Base-by-base conservation (phyloP, 2,113 vertebrate species). In the Danio rerio region DNA sequence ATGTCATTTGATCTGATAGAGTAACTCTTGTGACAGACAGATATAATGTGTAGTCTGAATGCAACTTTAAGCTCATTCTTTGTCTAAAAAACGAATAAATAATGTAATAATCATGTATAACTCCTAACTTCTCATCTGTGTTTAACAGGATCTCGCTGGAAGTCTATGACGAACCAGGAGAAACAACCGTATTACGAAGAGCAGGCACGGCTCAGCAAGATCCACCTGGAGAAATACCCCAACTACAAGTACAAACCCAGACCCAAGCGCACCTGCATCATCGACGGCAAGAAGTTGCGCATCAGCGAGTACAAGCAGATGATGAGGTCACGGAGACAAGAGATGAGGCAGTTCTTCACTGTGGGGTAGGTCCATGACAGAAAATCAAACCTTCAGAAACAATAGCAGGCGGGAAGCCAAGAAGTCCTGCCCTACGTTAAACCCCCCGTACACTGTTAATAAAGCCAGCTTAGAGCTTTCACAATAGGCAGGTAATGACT, bases 171-270 rank as follows among this genome's bases (percentile, higher is more conserved):
- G 61, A 99, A 99, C 90, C 97, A 99, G 91, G 98, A 99, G 90
- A 99, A 99, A 90, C 97, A 99, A 93, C 98, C 98, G 43, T 99
- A 95, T 85, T 99, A 99, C 0, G 98, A 99, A 88, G 98, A 99
- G 89, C 98, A 99, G 94, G 97, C 98, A 68, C 97, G 98, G 45
- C 94, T 99, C 90, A 99, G 98, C 91, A 99, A 99, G 91, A 97
- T 98, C 81, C 98, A 99, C 90, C 93, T 99, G 94, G 98, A 99
- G 93, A 99, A 99, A 92, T 99, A 99, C 85, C 98, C 98, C 20
- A 99, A 99, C 94, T 99, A 99, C 93, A 99, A 99, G 93, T 99
- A 99, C 93, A 99, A 99, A 91, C 98, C 98, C 8, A 95, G 98
- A 89, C 98, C 97, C 81, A 99, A 99, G 88, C 97, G 98, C 87